Evolutionary conservation across 2,888 invertebrate species (phyloP).

Genomic region (Napeogenes inachia): DNA sequence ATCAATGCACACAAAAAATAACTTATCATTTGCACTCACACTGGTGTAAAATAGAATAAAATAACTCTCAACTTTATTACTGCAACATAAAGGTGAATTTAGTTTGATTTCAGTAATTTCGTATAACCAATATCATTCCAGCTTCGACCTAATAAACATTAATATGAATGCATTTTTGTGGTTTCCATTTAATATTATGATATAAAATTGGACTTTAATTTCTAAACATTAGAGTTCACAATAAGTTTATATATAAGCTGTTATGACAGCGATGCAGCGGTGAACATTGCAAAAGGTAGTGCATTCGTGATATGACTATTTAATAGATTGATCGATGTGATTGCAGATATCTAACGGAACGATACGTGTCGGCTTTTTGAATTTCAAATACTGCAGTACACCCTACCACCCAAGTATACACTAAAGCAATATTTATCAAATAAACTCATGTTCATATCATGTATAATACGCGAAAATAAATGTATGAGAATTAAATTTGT

Average conservation of each 20-base stretch:
- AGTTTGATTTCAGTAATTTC: background rate
- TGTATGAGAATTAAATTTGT: no score
- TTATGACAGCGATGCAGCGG: constrained; percentile 11
- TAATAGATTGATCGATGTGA: constrained; percentile 48
- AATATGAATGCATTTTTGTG: constrained; percentile 26
- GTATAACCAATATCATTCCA: background rate
- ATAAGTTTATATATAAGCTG: constrained; percentile 16
- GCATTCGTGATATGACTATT: constrained; percentile 53
- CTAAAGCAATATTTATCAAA: no score
- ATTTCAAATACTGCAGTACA: constrained; percentile 3
- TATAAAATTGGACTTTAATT: constrained; percentile 7
- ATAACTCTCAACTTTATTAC: constrained; percentile 18
- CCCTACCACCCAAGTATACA: no score
- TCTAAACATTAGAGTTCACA: background rate
- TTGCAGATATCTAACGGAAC: constrained; percentile 57
- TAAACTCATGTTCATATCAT: no score
- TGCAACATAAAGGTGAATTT: constrained; percentile 16
- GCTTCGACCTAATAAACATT: constrained; percentile 23
- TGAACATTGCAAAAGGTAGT: constrained; percentile 46
- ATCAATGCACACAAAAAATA: no score
- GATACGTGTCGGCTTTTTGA: constrained; percentile 26
- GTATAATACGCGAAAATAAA: no score
- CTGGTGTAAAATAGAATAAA: background rate
- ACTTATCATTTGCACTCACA: background rate
- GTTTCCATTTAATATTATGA: background rate